Conservation (phyloP, 2,888 invertebrate species). For the Monoplex corrugatus region DNA sequence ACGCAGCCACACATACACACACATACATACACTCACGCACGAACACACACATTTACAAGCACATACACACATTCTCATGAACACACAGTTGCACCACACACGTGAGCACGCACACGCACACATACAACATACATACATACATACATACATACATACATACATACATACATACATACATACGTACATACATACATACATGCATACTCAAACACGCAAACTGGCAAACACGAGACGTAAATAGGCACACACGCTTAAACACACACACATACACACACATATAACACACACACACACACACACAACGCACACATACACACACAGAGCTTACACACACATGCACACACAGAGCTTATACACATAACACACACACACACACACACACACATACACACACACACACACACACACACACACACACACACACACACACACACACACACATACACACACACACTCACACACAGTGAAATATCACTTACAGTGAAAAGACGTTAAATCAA, state of each 20-base stretch:
- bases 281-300: background rate
- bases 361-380: too few relatives aligned
- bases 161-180: conserved; percentile 54
- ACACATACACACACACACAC: too few relatives aligned
- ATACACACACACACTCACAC: too few relatives aligned
- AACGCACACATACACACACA: too few relatives aligned
- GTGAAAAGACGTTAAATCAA: too few relatives aligned
- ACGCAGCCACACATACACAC: background rate
- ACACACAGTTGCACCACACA: too few relatives aligned
- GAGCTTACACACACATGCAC: background rate
- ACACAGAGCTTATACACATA: too few relatives aligned
- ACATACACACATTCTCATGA: conserved; percentile 56
- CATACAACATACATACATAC: conserved; percentile 33
- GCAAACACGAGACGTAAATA: too few relatives aligned
- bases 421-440: too few relatives aligned
- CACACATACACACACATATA: background rate
- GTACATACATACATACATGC: too few relatives aligned
- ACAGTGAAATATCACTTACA: background rate
- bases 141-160: conserved; percentile 51
- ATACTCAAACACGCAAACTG: conserved; percentile 55
- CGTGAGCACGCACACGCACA: conserved; percentile 50
- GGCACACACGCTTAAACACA: background rate
- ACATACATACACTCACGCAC: conserved; percentile 57
- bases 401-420: too few relatives aligned
- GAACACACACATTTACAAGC: conserved; percentile 25